Conservation (phyloP, 2,113 vertebrate species). For the Calonectris borealis region DNA sequence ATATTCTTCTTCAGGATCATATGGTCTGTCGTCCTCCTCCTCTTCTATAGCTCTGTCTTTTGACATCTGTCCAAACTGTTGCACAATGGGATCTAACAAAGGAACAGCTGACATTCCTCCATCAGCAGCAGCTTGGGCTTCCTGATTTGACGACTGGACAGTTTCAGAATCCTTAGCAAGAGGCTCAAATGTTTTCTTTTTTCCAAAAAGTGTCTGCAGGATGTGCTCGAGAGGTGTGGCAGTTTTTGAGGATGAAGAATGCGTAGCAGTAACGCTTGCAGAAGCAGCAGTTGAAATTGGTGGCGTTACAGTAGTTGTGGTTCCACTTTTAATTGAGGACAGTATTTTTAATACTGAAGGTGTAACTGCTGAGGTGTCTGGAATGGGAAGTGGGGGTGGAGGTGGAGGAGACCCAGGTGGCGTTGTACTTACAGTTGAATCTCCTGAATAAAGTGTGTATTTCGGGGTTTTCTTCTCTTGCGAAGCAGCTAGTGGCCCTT, state of each 20-base stretch:
- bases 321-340: conserved; percentile 62
- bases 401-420: conserved; percentile 81
- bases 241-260: conserved; percentile 50
- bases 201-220: conserved; percentile 86
- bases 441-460: conserved; percentile 75
- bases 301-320: neutral
- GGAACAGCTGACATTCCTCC: conserved; percentile 58
- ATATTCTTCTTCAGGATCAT: conserved; percentile 96
- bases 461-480: conserved; percentile 79
- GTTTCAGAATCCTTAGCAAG: conserved; percentile 72
- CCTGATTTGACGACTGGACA: neutral
- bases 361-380: conserved; percentile 62
- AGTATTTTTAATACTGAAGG: conserved; percentile 71
- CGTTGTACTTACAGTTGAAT: conserved; percentile 66
- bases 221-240: conserved; percentile 88
- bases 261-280: neutral
- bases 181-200: conserved; percentile 76
- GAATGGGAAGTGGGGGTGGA: conserved; percentile 70
- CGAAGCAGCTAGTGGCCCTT: conserved; percentile 59
- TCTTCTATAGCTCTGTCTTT: conserved; percentile 81
- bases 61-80: conserved; percentile 89
- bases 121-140: conserved; percentile 59
- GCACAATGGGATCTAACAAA: conserved; percentile 89
- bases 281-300: conserved; percentile 40
- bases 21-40: conserved; percentile 89